Evolutionary conservation across 2,888 invertebrate genomes (phyloP).

Genomic region (Emmelina monodactyla): DNA sequence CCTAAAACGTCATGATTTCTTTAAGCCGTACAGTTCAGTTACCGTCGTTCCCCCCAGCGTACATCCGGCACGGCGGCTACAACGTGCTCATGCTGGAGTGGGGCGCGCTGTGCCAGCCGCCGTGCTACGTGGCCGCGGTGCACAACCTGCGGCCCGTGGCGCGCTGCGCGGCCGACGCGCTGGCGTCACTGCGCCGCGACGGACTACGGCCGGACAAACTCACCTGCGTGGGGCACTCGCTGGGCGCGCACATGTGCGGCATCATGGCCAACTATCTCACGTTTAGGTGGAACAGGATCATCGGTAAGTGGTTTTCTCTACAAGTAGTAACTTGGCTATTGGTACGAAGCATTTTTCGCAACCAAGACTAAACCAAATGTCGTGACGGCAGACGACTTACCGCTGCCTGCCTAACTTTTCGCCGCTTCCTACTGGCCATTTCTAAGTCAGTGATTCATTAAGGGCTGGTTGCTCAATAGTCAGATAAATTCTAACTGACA

Average conservation of each 20-base stretch:
- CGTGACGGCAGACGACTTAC: too few species aligned
- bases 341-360: too few species aligned
- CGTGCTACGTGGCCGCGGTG: slow-evolving; percentile 79
- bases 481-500: too few species aligned
- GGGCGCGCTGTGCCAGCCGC: slow-evolving; percentile 74
- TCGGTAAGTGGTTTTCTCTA: too few species aligned
- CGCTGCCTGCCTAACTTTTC: too few species aligned
- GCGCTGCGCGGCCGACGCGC: slow-evolving; percentile 71
- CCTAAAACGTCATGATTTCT: too few species aligned
- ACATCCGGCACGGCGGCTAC: slow-evolving; percentile 75
- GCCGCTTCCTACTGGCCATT: too few species aligned
- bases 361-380: too few species aligned
- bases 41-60: slow-evolving; percentile 55
- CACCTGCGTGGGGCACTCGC: slow-evolving; percentile 80
- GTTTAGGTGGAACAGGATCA: slow-evolving; percentile 76
- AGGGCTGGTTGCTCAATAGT: too few species aligned
- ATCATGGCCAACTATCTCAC: slow-evolving; percentile 75
- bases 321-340: too few species aligned
- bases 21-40: too few species aligned
- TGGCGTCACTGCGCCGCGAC: slow-evolving; percentile 69
- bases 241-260: slow-evolving; percentile 81
- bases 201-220: slow-evolving; percentile 72
- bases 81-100: slow-evolving; percentile 82
- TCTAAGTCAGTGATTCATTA: too few species aligned
- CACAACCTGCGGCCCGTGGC: slow-evolving; percentile 77